These are phyloP conservation scores for Alectoris magna DNA, from an alignment of 2,797 vertebrate genomes.

Conservation along the genomic window DNA sequence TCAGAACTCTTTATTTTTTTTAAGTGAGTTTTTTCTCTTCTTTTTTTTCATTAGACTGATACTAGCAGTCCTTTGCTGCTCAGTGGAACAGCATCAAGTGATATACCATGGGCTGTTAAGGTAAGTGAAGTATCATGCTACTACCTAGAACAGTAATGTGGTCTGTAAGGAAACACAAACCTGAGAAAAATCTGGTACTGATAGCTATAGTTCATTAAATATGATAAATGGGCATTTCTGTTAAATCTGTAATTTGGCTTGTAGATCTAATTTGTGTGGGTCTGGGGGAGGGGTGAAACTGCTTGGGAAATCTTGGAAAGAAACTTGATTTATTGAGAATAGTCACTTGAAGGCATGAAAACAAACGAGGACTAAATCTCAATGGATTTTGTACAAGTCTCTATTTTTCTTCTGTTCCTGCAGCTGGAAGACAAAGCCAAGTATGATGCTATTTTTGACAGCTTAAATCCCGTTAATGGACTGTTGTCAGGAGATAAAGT, in stretches of 20 bases:
- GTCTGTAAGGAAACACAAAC: background rate
- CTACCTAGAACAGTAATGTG: background rate
- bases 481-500: slow-evolving; percentile 96
- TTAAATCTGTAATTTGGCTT: background rate
- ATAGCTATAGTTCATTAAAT: background rate
- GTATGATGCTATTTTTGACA: slow-evolving; percentile 97
- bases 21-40: background rate
- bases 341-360: background rate
- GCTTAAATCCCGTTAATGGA: slow-evolving; percentile 90
- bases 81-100: slow-evolving; percentile 80
- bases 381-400: background rate
- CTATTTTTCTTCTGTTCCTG: slow-evolving; percentile 41
- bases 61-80: slow-evolving; percentile 88
- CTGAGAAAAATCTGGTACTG: background rate
- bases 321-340: background rate
- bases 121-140: slow-evolving; percentile 74
- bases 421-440: slow-evolving; percentile 96
- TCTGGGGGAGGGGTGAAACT: background rate
- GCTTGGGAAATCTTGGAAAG: background rate
- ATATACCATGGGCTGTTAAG: slow-evolving; percentile 94
- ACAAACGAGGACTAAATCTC: background rate
- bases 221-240: background rate
- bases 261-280: background rate
- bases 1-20: background rate
- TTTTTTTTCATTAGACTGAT: slow-evolving; percentile 85